Evolutionary conservation across 2,113 vertebrate species (phyloP).

Genomic region (Colinus virginianus): DNA sequence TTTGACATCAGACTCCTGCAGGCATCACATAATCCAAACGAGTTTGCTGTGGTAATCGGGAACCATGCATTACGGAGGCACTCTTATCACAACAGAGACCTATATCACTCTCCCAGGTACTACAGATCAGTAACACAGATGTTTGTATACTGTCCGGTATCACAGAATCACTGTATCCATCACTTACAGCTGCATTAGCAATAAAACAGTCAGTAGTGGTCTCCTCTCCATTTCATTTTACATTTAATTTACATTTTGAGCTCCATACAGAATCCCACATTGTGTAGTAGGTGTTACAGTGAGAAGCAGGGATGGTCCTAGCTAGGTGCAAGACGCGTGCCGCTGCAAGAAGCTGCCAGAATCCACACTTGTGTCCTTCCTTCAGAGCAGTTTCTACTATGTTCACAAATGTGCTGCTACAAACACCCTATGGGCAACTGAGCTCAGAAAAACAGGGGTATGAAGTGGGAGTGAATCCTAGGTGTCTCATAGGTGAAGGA

Average conservation of each 20-base stretch:
- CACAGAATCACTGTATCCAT: too few species aligned
- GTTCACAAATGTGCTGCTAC: neutral
- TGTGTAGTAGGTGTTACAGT: accelerated
- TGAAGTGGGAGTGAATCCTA: neutral
- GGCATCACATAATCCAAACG: neutral
- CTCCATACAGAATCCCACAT: accelerated
- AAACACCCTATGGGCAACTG: accelerated
- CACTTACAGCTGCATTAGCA: neutral
- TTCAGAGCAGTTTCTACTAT: neutral
- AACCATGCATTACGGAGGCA: neutral
- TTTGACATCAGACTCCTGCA: neutral
- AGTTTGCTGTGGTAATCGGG: neutral
- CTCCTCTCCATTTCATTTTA: neutral
- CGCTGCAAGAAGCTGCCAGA: neutral
- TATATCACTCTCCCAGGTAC: neutral
- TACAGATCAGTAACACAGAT: neutral
- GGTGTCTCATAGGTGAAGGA: neutral
- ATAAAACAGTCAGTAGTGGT: neutral
- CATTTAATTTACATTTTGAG: too few species aligned
- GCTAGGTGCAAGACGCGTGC: neutral
- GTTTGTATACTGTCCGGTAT: neutral
- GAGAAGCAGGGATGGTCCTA: neutral
- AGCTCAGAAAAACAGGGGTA: neutral
- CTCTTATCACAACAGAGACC: neutral
- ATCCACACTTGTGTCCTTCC: neutral